Base-by-base conservation (phyloP, 2,888 invertebrate species). In the Melikaiella ostensackeni region DNA sequence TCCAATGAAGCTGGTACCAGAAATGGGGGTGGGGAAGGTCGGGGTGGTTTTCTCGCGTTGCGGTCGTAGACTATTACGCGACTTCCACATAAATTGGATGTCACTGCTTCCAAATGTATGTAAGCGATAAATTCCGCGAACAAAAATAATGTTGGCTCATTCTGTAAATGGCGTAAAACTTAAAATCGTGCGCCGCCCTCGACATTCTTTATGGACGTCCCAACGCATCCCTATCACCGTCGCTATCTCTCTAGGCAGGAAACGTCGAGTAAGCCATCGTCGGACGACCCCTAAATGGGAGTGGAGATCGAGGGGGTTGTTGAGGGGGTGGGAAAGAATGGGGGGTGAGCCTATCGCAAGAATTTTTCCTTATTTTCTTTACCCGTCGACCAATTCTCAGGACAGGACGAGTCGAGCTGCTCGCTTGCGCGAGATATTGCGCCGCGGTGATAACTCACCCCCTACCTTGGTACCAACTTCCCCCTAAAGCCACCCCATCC, bases 131-230 rank as follows among this genome's bases (percentile, higher is more conserved):
- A 91, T 91, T 88, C 85, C 79, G 78, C 83, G 79, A 82, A 83
- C 86, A 86, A 89, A 91, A 91, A 91, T 91, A 91, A 91, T 89
- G 90, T 90, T 86, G 87, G 88, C 90, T 91, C 91, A 91, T 91
- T 91, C 90, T 90, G 90, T 88, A 91, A 91, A 91, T 91, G 91
- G 91, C 88, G 89, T 88, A 88, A 88, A 90, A 90, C 89, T 91
- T 90, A 87, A 89, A 89, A 89, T 87, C 87, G 86, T 88, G 84
- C 88, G 82, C 27, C 50, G 30, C 79, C 79, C 73, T 64, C 70
- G 74, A 74, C 77, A 76, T 80, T 80, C 81, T 87, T 87, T 85
- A 87, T 85, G 80, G 84, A 84, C 77, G 82, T 80, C 82, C 81
- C 86, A 86, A 85, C 87, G 84, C 81, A 77, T 78, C 83, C 82